Evolutionary conservation across 2,113 vertebrate genomes (phyloP).

Genomic region (Pelecanoides urinatrix): DNA sequence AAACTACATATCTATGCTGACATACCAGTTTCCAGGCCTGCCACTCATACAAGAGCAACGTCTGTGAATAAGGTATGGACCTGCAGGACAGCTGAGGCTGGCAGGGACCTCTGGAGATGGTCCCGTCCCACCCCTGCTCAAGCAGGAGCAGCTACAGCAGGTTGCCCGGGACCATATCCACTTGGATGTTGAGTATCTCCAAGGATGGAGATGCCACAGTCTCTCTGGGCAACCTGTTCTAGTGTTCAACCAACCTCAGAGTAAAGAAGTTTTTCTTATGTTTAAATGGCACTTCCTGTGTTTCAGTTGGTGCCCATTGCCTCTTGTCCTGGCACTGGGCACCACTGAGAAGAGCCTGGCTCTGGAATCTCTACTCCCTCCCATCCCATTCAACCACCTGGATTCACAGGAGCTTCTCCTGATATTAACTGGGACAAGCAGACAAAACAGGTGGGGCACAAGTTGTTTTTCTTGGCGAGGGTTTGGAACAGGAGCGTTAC

Average conservation of each 20-base stretch:
- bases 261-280: neutral
- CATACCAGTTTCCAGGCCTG: neutral
- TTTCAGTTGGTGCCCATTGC: neutral
- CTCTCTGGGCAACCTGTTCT: neutral
- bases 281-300: neutral
- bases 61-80: neutral
- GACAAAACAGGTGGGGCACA: neutral
- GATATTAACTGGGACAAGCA: neutral
- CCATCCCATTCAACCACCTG: neutral
- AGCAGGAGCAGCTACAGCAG: neutral
- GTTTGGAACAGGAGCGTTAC: rapidly evolving
- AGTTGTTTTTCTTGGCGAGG: neutral
- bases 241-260: neutral
- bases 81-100: neutral
- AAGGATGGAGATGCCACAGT: neutral
- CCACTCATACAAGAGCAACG: rapidly evolving
- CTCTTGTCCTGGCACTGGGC: neutral
- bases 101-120: neutral
- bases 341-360: neutral
- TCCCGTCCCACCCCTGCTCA: neutral
- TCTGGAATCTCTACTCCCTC: neutral
- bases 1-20: neutral
- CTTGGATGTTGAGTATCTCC: neutral
- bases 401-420: neutral
- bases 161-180: rapidly evolving